These are phyloP conservation scores for Harlomillsia oculata DNA, from an alignment of 1,140 invertebrate species.

Conservation along the genomic window DNA sequence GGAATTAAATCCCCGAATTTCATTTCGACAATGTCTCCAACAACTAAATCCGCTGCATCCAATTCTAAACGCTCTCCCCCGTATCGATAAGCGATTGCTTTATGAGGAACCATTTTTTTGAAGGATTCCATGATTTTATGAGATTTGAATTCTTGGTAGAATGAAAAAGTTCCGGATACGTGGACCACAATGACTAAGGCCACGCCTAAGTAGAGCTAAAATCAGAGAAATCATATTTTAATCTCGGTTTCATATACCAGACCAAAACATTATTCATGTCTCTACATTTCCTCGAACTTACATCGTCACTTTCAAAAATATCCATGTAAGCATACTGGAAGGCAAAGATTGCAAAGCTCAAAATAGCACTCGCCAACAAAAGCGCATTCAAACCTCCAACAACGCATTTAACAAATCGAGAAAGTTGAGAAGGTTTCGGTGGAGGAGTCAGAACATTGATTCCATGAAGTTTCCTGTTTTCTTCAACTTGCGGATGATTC, in stretches of 20 bases:
- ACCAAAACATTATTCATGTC: background rate
- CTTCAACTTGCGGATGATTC: conserved; percentile 12
- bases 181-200: conserved; percentile 90
- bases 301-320: conserved; percentile 33
- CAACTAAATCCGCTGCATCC: conserved; percentile 55
- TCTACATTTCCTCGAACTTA: conserved; percentile 51
- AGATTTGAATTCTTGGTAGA: conserved; percentile 96
- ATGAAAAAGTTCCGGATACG: conserved; percentile 93
- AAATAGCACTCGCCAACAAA: conserved; percentile 24
- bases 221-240: conserved; percentile 44
- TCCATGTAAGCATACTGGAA: conserved; percentile 23
- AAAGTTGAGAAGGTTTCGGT: conserved; percentile 17
- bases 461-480: conserved; percentile 25
- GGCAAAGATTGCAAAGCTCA: conserved; percentile 20
- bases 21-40: conserved; percentile 74
- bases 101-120: conserved; percentile 81
- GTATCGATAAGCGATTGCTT: conserved; percentile 50
- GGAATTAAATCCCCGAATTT: conserved; percentile 71
- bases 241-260: background rate
- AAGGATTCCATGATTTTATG: conserved; percentile 93
- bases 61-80: conserved; percentile 53
- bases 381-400: conserved; percentile 25
- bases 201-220: conserved; percentile 59
- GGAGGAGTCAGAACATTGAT: conserved; percentile 25
- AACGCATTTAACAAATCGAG: conserved; percentile 19